Evolutionary conservation across 2,797 vertebrate species (phyloP).

Genomic region (Microchirus variegatus): DNA sequence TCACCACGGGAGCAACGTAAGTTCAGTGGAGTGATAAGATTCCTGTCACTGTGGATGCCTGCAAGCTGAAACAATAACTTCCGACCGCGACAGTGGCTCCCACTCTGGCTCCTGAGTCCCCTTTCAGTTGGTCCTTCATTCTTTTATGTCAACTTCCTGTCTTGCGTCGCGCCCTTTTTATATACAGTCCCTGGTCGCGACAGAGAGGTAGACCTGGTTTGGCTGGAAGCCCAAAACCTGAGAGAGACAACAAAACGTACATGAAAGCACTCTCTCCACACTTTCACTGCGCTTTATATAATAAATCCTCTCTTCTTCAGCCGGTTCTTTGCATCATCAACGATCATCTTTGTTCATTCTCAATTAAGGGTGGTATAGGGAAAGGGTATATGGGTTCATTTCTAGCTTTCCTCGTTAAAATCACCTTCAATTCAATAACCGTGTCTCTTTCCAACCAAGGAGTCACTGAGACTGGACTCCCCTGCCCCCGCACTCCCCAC

Average conservation of each 20-base stretch:
- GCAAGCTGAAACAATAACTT: slow-evolving; percentile 79
- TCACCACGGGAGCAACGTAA: slow-evolving; percentile 42
- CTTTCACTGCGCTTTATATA: slow-evolving; percentile 28
- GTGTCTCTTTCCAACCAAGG: slow-evolving; percentile 67
- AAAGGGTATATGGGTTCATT: slow-evolving; percentile 47
- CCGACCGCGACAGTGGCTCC: slow-evolving; percentile 65
- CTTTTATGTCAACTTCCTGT: slow-evolving; percentile 85
- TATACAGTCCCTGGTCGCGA: slow-evolving; percentile 66
- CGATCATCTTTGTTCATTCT: slow-evolving; percentile 53
- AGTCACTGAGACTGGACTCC: slow-evolving; percentile 79
- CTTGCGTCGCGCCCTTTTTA: slow-evolving; percentile 78
- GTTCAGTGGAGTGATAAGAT: slow-evolving; percentile 43
- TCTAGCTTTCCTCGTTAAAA: slow-evolving; percentile 33
- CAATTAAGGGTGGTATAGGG: slow-evolving; percentile 13
- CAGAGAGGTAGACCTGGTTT: slow-evolving; percentile 74
- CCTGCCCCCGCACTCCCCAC: slow-evolving; percentile 63
- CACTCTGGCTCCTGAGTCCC: slow-evolving; percentile 67
- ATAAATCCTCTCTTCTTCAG: background rate
- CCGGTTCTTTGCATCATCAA: slow-evolving; percentile 24
- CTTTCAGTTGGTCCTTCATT: slow-evolving; percentile 67
- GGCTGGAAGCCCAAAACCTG: slow-evolving; percentile 70
- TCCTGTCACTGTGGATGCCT: slow-evolving; percentile 58
- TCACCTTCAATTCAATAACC: slow-evolving; percentile 59
- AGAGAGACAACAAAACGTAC: slow-evolving; percentile 43
- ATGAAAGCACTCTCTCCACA: background rate